Evolutionary conservation across 2,888 invertebrate species (phyloP).

Genomic region (Epistrophe eligans): DNA sequence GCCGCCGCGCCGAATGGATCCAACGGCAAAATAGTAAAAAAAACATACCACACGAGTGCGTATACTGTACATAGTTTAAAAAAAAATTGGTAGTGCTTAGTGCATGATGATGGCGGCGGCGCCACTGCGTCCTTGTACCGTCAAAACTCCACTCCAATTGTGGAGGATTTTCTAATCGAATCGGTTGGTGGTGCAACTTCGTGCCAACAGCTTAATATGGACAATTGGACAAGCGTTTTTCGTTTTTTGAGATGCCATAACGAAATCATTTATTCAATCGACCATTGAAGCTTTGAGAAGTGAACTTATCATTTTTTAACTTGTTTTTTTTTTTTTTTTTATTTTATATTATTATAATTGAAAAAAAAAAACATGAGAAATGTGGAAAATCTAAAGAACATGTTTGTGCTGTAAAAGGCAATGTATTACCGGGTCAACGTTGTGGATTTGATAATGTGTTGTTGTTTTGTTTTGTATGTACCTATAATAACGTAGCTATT

Average conservation of each 20-base stretch:
- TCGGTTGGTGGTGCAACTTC: conserved; percentile 70
- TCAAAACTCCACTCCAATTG: conserved; percentile 74
- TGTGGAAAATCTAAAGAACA: conserved; percentile 52
- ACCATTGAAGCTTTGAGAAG: conserved; percentile 53
- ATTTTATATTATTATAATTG: conserved; percentile 2
- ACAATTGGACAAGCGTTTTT: conserved; percentile 71
- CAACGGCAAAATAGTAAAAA: conserved; percentile 14
- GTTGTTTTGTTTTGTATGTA: not conserved
- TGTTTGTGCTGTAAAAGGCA: conserved; percentile 60
- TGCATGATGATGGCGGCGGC: conserved; percentile 55
- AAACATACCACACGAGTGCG: conserved; percentile 42
- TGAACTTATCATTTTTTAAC: conserved; percentile 58
- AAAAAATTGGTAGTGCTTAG: conserved; percentile 33
- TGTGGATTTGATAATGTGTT: conserved; percentile 23
- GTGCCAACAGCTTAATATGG: conserved; percentile 72
- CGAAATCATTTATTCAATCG: conserved; percentile 65
- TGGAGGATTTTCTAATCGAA: conserved; percentile 74
- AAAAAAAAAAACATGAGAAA: conserved; percentile 24
- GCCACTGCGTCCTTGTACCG: conserved; percentile 75
- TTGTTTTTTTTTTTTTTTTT: not conserved
- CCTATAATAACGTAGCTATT: not conserved
- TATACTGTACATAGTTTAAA: not conserved
- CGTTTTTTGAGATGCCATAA: conserved; percentile 62
- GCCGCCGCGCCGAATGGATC: not conserved
- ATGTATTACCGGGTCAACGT: conserved; percentile 59